A percentile compares a stretch with the other conserved stretches of the same genome.
Evolutionary conservation across 2,797 vertebrate genomes (phyloP).

Genomic region (Falco berigora): DNA sequence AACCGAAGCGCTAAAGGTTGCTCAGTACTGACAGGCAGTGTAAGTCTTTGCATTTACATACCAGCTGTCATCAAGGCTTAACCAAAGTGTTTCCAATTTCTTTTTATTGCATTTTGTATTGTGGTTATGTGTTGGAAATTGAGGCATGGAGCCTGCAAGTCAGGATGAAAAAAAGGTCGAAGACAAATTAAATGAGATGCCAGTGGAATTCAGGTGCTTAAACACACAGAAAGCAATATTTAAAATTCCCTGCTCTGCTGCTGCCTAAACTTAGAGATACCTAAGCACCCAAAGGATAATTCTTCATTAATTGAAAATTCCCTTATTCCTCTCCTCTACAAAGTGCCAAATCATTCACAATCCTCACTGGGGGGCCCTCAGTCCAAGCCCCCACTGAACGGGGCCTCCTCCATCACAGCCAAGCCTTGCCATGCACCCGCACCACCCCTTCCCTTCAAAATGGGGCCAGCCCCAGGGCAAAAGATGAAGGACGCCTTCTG

Average conservation of each 20-base stretch:
- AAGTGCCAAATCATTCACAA: rapidly evolving
- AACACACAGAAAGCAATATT: not conserved
- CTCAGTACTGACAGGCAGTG: not conserved
- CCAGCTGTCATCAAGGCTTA: not conserved
- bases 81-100: not conserved
- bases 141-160: not conserved
- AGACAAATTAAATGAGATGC: not conserved
- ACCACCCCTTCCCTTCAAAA: not conserved
- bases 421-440: not conserved
- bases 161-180: not conserved
- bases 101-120: not conserved
- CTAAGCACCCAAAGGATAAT: not conserved
- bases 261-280: not conserved
- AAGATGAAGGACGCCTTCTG: not conserved
- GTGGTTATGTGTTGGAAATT: not conserved
- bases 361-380: not conserved
- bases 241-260: not conserved
- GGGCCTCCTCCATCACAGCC: not conserved
- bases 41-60: not conserved
- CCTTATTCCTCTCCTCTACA: not conserved
- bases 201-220: not conserved
- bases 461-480: not conserved
- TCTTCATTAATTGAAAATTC: not conserved
- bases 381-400: not conserved
- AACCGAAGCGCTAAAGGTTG: not conserved